Evolutionary conservation across 2,113 vertebrate species (phyloP).

Genomic region (Scartelaos histophorus): DNA sequence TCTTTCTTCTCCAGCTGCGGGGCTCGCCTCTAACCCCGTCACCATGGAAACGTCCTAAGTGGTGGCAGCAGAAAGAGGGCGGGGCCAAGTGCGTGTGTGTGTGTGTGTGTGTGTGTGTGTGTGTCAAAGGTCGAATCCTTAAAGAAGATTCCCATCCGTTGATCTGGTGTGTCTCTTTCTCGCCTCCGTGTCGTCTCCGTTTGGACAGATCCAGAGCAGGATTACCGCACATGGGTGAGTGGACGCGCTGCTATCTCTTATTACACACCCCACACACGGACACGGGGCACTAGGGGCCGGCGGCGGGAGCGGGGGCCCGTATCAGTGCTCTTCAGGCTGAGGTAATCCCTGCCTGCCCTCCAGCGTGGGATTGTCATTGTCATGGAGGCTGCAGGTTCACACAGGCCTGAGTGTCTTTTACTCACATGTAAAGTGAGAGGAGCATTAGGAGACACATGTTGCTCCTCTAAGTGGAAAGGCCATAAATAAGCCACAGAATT

Average conservation of each 20-base stretch:
- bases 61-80: conserved; percentile 6
- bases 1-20: conserved; percentile 45
- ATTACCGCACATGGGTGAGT: conserved; percentile 40
- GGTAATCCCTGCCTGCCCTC: conserved; percentile 63
- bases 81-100: background rate
- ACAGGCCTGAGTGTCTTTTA: conserved; percentile 42
- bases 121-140: conserved; percentile 40
- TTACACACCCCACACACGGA: conserved; percentile 19
- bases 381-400: conserved; percentile 41
- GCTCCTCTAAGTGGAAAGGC: background rate
- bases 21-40: conserved; percentile 60
- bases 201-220: conserved; percentile 37
- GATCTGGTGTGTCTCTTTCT: conserved; percentile 40
- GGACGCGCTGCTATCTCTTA: conserved; percentile 48
- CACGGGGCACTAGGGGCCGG: conserved; percentile 14
- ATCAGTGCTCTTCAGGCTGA: conserved; percentile 58
- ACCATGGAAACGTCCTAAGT: conserved; percentile 54
- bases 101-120: conserved; percentile 2
- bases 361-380: conserved; percentile 37
- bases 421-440: conserved; percentile 45
- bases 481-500: background rate
- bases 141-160: conserved; percentile 36
- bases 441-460: conserved; percentile 28
- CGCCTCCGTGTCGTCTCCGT: conserved; percentile 16
- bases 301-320: conserved; percentile 27